Percentiles rank a stretch among this genome's conserved stretches.
Conservation (phyloP, 2,797 vertebrate species). For the Poliocrania exsul region DNA sequence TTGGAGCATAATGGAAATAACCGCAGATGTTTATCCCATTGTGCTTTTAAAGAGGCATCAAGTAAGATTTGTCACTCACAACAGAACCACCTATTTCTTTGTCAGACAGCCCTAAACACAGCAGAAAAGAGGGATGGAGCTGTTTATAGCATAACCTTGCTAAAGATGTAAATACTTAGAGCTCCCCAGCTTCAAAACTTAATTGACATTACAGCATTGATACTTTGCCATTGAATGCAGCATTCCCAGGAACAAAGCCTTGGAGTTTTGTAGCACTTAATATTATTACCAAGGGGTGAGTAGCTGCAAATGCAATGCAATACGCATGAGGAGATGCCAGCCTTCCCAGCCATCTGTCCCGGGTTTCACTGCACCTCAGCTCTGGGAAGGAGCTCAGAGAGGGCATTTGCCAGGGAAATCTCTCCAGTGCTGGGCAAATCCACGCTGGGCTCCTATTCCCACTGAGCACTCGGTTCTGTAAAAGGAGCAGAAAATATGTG, state of each 20-base stretch:
- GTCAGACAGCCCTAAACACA: not conserved
- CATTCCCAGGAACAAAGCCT: conserved; percentile 10
- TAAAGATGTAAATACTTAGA: conserved; percentile 20
- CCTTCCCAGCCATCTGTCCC: conserved; percentile 55
- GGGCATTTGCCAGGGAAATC: conserved; percentile 10
- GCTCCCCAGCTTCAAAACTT: conserved; percentile 7
- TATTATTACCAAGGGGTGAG: conserved; percentile 18
- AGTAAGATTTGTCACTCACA: not conserved
- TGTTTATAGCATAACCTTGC: not conserved
- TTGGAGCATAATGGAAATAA: conserved; percentile 6
- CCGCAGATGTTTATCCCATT: not conserved
- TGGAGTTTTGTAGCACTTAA: conserved; percentile 38
- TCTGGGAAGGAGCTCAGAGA: conserved; percentile 9
- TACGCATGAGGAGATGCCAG: conserved; percentile 44
- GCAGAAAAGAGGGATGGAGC: not conserved
- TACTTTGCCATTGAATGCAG: not conserved
- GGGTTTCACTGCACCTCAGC: not conserved
- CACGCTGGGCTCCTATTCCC: not conserved
- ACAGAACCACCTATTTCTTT: not conserved
- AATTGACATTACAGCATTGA: not conserved
- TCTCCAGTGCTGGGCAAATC: conserved; percentile 9
- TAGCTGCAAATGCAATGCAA: conserved; percentile 47
- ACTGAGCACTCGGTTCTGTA: not conserved
- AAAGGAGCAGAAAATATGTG: conserved; percentile 30
- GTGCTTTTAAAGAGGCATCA: not conserved